Percentiles rank a stretch among this genome's conserved stretches.
Evolutionary conservation across 2,797 vertebrate species (phyloP).

Genomic region (Champsocephalus gunnari): DNA sequence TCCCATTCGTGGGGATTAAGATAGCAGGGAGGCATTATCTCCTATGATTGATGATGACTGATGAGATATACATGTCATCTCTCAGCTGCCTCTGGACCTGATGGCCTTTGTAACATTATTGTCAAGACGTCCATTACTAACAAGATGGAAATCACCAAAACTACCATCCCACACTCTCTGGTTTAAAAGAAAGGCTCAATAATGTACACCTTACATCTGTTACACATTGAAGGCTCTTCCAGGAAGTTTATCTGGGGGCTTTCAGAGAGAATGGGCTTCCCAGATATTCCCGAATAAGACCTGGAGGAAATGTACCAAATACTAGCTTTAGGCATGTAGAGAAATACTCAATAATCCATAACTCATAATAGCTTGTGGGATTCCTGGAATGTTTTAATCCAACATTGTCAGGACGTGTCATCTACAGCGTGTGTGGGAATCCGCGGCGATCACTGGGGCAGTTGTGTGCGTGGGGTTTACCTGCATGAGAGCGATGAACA

Average conservation of each 20-base stretch:
- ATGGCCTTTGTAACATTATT: no score
- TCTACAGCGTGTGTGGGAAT: constrained; percentile 15
- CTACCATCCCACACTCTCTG: no score
- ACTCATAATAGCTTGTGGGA: constrained; percentile 10
- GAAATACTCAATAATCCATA: constrained; percentile 21
- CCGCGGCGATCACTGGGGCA: neutral
- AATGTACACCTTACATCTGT: no score
- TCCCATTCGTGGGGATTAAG: neutral
- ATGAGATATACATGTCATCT: no score
- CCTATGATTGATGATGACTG: neutral
- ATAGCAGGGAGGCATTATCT: neutral
- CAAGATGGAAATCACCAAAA: no score
- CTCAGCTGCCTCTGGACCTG: no score
- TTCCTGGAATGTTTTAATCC: constrained; percentile 5
- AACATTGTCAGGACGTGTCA: constrained; percentile 11
- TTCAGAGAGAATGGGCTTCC: no score
- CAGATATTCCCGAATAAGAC: no score
- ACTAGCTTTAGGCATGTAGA: neutral
- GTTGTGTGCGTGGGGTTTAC: constrained; percentile 76
- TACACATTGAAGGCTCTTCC: no score
- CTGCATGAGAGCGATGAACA: constrained; percentile 99
- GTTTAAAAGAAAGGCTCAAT: no score
- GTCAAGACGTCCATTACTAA: no score
- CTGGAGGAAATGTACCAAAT: neutral
- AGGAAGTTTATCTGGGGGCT: no score